These are phyloP conservation scores for Agrochola litura DNA, from an alignment of 2,888 invertebrate genomes.

Conservation along the genomic window DNA sequence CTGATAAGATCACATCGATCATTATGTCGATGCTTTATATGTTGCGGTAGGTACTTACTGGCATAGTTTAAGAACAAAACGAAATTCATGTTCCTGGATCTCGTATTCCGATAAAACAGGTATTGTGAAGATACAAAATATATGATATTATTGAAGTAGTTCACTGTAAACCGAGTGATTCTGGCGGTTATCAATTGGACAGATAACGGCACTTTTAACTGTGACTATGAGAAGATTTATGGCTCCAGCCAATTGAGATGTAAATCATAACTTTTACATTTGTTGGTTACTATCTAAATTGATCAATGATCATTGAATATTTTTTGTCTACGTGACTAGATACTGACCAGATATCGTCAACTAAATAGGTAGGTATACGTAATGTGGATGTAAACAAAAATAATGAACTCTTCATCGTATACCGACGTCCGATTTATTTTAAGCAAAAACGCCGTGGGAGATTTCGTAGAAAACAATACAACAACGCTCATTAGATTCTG, in stretches of 20 bases:
- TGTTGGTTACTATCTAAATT: slow-evolving; percentile 5
- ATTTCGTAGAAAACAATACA: slow-evolving; percentile 16
- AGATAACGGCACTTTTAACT: slow-evolving; percentile 28
- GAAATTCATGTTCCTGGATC: not conserved
- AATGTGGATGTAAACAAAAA: slow-evolving; percentile 25
- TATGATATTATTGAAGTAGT: slow-evolving; percentile 9
- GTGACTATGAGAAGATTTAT: slow-evolving; percentile 12
- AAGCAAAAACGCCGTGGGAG: slow-evolving; percentile 27
- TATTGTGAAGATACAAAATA: not conserved
- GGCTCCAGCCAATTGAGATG: slow-evolving; percentile 9
- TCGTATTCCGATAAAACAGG: not conserved
- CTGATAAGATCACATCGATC: slow-evolving; percentile 51
- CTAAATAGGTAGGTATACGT: not conserved
- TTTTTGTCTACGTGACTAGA: slow-evolving; percentile 7
- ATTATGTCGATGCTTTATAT: slow-evolving; percentile 13
- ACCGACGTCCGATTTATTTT: slow-evolving; percentile 33
- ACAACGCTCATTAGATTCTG: slow-evolving; percentile 13
- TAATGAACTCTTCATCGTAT: slow-evolving; percentile 26
- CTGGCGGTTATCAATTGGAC: slow-evolving; percentile 7
- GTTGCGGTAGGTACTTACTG: not conserved
- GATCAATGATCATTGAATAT: not conserved
- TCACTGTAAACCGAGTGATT: not conserved
- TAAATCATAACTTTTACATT: slow-evolving; percentile 16
- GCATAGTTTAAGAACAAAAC: not conserved
- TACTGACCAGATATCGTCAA: slow-evolving; percentile 16